Percentiles rank a stretch among this genome's conserved stretches.
Conservation (phyloP, 1,140 invertebrate species). For the Neodiprion lecontei region DNA sequence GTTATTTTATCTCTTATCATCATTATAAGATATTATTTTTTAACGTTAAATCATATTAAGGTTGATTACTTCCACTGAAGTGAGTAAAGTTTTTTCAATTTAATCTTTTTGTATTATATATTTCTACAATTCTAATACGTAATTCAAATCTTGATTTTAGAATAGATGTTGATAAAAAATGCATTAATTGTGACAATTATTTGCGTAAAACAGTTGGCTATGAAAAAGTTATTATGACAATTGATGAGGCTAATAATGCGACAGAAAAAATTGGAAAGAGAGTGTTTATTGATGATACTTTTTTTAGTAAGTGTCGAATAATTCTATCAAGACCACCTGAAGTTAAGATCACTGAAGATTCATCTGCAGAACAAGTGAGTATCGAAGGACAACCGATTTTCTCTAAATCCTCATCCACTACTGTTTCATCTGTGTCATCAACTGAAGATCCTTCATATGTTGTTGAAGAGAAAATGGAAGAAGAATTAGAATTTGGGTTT, state of each 20-base stretch:
- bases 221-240: too few relatives aligned
- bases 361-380: neutral
- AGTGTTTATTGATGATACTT: neutral
- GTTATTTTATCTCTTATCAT: too few relatives aligned
- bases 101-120: neutral
- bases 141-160: neutral
- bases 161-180: neutral
- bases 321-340: neutral
- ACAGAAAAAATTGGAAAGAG: too few relatives aligned
- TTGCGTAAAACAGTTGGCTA: neutral
- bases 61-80: neutral
- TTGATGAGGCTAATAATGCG: too few relatives aligned
- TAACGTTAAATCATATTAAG: neutral
- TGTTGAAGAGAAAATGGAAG: neutral
- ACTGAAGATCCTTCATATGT: conserved; percentile 3
- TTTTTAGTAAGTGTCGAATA: neutral
- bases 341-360: neutral
- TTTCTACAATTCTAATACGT: neutral
- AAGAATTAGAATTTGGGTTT: conserved; percentile 3
- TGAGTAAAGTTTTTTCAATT: neutral
- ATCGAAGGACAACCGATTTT: neutral
- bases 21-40: neutral
- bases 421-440: conserved; percentile 2
- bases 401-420: neutral
- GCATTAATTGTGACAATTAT: neutral